These are phyloP conservation scores for Emydoidea blandingii DNA, from an alignment of 2,797 vertebrate species.

Conservation along the genomic window DNA sequence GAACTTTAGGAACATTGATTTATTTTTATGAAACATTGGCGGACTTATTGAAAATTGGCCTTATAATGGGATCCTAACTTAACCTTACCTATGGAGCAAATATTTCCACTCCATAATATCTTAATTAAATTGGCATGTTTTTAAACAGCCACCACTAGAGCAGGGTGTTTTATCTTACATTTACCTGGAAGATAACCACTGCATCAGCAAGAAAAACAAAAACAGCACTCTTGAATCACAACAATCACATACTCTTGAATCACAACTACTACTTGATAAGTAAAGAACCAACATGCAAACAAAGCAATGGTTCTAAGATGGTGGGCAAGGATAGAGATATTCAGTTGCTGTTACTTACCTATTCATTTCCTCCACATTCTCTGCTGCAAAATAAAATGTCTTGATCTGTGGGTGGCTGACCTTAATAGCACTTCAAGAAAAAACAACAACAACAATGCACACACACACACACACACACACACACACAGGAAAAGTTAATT, in stretches of 20 bases:
- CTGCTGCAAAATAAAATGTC: constrained; percentile 98
- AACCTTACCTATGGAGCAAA: background rate
- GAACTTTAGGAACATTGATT: background rate
- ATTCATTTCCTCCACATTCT: constrained; percentile 94
- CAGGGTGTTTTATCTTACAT: background rate
- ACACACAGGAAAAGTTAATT: background rate
- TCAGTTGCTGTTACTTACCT: constrained; percentile 84
- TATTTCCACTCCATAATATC: background rate
- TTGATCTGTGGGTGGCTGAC: constrained; percentile 95
- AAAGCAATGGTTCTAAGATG: background rate
- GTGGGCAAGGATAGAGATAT: constrained; percentile 30
- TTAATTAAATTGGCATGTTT: background rate
- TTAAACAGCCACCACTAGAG: background rate
- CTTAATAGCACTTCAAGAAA: constrained; percentile 91
- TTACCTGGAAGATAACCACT: background rate
- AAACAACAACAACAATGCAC: constrained; percentile 1
- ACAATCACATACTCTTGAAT: background rate
- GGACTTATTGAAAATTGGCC: background rate
- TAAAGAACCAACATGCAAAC: constrained; percentile 39
- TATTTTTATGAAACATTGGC: background rate
- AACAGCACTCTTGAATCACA: background rate
- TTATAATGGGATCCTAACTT: background rate
- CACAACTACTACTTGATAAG: background rate
- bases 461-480: background rate
- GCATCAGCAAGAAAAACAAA: background rate